Conservation (phyloP, 2,113 vertebrate genomes). For the Malaclemys terrapin region DNA sequence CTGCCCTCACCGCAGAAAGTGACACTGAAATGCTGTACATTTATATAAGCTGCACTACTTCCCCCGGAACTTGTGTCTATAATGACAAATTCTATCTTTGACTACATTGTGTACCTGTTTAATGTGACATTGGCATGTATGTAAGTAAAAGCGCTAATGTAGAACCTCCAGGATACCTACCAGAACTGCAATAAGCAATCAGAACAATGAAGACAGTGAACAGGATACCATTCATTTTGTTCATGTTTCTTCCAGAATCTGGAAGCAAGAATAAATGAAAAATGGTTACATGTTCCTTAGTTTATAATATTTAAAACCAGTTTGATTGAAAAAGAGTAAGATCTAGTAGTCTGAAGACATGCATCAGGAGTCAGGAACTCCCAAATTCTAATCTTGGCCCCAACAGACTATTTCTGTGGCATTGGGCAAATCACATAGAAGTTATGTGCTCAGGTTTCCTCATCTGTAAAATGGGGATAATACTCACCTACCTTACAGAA, state of each 20-base stretch:
- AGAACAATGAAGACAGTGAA: slow-evolving; percentile 28
- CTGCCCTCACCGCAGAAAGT: not conserved
- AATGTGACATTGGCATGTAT: not conserved
- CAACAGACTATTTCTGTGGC: not conserved
- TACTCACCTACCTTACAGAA: not conserved
- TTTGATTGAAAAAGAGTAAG: rapidly evolving
- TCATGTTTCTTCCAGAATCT: slow-evolving; percentile 25
- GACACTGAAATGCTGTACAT: not conserved
- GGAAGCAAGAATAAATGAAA: not conserved
- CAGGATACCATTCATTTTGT: slow-evolving; percentile 60
- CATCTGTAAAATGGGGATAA: not conserved
- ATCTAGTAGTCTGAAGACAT: rapidly evolving
- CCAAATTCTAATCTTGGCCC: not conserved
- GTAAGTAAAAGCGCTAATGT: not conserved
- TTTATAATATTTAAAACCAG: not conserved
- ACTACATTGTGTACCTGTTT: not conserved
- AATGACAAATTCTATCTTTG: not conserved
- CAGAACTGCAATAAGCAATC: slow-evolving; percentile 40
- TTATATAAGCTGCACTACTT: not conserved
- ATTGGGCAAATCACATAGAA: not conserved
- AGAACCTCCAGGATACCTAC: slow-evolving; percentile 48
- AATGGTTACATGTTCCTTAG: not conserved
- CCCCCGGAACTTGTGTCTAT: not conserved
- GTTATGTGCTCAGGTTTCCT: not conserved
- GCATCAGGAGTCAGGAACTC: not conserved